Percentiles rank a stretch among this genome's conserved stretches.
Conservation (phyloP, 2,888 invertebrate species). For the Leptinotarsa tumamoca region DNA sequence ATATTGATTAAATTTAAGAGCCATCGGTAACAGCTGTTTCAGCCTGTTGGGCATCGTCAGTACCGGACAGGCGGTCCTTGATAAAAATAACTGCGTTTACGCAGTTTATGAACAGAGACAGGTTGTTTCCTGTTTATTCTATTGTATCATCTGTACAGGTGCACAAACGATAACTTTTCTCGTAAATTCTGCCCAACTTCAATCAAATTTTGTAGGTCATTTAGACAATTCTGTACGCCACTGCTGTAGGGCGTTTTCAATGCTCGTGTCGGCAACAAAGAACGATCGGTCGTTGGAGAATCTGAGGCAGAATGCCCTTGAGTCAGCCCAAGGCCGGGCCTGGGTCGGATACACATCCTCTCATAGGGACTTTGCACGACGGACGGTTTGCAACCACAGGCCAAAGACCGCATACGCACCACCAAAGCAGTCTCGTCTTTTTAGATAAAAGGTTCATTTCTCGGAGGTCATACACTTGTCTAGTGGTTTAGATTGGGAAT, state of each 20-base stretch:
- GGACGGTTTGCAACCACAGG: conserved; percentile 20
- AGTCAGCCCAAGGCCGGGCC: conserved; percentile 28
- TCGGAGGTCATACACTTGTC: conserved; percentile 17
- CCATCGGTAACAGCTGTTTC: no score
- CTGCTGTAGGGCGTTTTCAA: conserved; percentile 14
- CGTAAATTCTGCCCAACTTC: no score
- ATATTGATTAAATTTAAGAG: no score
- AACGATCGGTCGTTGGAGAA: conserved; percentile 18
- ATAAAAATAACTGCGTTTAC: no score
- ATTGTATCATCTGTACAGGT: no score
- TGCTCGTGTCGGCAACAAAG: conserved; percentile 8
- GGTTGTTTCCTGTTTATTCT: no score
- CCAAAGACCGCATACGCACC: conserved; percentile 26
- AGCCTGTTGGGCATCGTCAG: no score
- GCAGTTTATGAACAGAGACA: no score
- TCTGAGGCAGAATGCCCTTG: conserved; percentile 27
- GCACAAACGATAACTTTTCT: no score
- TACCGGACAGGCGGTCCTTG: no score
- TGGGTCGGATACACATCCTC: conserved; percentile 16
- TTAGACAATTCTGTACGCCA: neutral
- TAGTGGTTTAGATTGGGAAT: conserved; percentile 7
- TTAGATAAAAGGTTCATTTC: conserved; percentile 23
- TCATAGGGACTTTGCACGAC: conserved; percentile 5
- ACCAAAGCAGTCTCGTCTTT: conserved; percentile 22
- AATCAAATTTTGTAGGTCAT: no score